Conservation (phyloP, 2,888 invertebrate genomes). For the Rotaria sp. region DNA sequence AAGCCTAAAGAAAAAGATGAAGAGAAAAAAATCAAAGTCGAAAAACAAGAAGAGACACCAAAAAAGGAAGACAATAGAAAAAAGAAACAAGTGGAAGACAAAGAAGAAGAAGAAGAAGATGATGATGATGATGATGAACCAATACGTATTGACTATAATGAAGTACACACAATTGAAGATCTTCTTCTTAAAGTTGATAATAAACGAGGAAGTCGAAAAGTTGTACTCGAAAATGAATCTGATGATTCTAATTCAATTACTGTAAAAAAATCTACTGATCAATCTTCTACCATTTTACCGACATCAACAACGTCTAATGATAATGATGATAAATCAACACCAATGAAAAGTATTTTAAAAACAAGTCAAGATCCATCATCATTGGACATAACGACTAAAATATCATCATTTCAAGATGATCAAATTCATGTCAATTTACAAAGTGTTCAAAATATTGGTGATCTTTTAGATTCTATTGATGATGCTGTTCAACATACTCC, state of each 20-base stretch:
- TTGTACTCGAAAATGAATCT: neutral
- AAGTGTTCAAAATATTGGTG: neutral
- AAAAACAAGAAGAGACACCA: no score
- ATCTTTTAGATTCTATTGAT: neutral
- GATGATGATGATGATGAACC: neutral
- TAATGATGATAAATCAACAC: neutral
- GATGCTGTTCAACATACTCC: neutral
- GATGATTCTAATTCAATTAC: neutral
- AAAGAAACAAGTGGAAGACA: no score
- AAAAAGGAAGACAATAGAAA: no score
- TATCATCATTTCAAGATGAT: neutral
- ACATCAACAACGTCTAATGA: neutral
- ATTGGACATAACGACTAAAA: neutral
- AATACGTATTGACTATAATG: neutral
- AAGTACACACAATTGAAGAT: neutral
- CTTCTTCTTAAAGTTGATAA: neutral
- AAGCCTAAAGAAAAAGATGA: no score
- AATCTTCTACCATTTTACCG: neutral
- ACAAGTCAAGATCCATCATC: neutral
- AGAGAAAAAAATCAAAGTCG: no score
- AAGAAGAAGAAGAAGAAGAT: neutral
- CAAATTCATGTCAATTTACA: neutral
- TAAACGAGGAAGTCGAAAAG: neutral
- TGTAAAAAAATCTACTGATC: neutral
- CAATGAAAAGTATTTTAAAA: neutral